These are phyloP conservation scores for Campoplex nolae DNA, from an alignment of 2,888 invertebrate genomes.

Conservation along the genomic window DNA sequence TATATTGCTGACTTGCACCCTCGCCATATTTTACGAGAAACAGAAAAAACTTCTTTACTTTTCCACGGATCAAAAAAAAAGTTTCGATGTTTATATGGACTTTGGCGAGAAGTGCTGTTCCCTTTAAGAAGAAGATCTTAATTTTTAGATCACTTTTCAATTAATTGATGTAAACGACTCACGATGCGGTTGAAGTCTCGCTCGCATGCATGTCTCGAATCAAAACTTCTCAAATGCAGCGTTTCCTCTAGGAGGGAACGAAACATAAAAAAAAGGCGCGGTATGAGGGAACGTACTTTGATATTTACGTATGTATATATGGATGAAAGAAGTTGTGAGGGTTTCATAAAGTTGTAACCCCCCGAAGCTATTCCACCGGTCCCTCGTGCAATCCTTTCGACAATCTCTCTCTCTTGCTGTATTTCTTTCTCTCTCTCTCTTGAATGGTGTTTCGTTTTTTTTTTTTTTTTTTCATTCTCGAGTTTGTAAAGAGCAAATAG, in stretches of 20 bases:
- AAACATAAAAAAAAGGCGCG: conserved; percentile 3
- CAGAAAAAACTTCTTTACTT: background rate
- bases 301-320: conserved; percentile 54
- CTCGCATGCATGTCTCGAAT: background rate
- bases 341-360: conserved; percentile 62
- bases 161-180: background rate
- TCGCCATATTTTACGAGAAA: background rate
- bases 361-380: conserved; percentile 25
- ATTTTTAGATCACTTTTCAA: background rate
- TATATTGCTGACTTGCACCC: conserved; percentile 12
- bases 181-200: background rate
- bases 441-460: background rate
- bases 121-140: background rate
- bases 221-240: background rate
- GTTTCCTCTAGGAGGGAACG: background rate
- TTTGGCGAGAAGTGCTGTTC: background rate
- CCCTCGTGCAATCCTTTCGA: conserved; percentile 29
- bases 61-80: background rate
- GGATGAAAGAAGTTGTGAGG: conserved; percentile 53
- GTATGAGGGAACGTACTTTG: conserved; percentile 27
- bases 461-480: conserved; percentile 30
- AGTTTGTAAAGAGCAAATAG: conserved; percentile 67
- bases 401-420: background rate
- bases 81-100: background rate
- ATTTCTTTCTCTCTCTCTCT: background rate